Conservation (phyloP, 2,113 vertebrate genomes). For the Paramisgurnus dabryanus region DNA sequence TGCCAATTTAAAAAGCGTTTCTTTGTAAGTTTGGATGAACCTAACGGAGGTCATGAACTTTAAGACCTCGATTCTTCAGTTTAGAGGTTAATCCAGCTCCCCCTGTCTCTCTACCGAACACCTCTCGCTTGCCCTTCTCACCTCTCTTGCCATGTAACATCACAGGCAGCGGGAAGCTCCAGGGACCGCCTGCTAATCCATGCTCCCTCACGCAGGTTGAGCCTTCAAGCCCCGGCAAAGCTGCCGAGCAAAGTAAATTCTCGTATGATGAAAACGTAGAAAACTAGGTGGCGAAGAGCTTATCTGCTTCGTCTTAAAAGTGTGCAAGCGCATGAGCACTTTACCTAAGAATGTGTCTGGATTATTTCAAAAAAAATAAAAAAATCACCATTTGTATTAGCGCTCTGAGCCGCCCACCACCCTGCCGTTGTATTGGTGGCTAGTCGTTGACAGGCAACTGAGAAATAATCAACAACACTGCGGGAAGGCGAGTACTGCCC, state of each 20-base stretch:
- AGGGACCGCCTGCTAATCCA: slow-evolving; percentile 42
- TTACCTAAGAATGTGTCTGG: slow-evolving; percentile 12
- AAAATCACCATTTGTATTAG: slow-evolving; percentile 50
- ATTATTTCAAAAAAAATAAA: slow-evolving; percentile 49
- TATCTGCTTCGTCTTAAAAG: slow-evolving; percentile 20
- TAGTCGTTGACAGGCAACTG: slow-evolving; percentile 41
- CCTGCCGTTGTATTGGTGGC: slow-evolving; percentile 34
- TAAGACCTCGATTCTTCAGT: slow-evolving; percentile 43
- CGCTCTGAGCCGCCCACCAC: slow-evolving; percentile 26
- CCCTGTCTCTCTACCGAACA: slow-evolving; percentile 29
- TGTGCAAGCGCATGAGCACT: slow-evolving; percentile 42
- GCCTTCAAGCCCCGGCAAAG: slow-evolving; percentile 23
- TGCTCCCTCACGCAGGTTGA: slow-evolving; percentile 24
- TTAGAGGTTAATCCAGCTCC: slow-evolving; percentile 53
- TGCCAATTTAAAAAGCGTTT: slow-evolving; percentile 18
- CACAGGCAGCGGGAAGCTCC: slow-evolving; percentile 44
- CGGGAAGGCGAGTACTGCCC: slow-evolving; percentile 43
- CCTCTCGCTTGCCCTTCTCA: slow-evolving; percentile 18
- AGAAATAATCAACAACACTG: slow-evolving; percentile 48
- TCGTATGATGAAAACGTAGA: slow-evolving; percentile 35
- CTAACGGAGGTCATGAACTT: slow-evolving; percentile 47
- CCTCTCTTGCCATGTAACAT: slow-evolving; percentile 41
- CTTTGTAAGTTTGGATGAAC: slow-evolving; percentile 9
- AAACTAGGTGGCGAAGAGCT: slow-evolving; percentile 16
- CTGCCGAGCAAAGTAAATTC: slow-evolving; percentile 12